Base-by-base conservation (phyloP, 2,888 invertebrate genomes). In the Drosophila formosana region DNA sequence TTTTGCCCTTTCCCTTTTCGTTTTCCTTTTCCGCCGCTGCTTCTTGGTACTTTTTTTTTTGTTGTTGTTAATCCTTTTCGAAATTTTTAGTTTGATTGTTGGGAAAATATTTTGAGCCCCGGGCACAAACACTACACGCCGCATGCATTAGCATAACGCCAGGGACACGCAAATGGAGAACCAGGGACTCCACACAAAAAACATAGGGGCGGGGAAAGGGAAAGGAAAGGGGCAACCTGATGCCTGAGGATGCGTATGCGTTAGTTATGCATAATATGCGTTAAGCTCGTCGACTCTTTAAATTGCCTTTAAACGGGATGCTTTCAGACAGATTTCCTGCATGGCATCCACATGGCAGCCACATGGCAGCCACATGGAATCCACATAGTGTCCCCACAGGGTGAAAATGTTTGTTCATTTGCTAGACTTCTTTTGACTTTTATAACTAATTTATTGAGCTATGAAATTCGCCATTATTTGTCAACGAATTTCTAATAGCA, bases 51-150 rank as follows among this genome's bases (percentile, higher is more conserved):
- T 41, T 8, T 28, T 57, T 28, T 41, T 23, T 11, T 28, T 63
- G 25, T 37, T 67, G 51, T 66, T 75, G 69, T 72, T 82, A 88
- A 84, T 87, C 82, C 85, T 75, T 87, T 77, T 83, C 60, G 68
- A 77, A 83, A 87, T 82, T 84, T 87, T 83, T 73, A 73, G 78
- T 75, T 87, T 81, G 81, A 87, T 75, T 82, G 88, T 83, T 78
- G 82, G 63, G 64, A 72, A 86, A 83, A 80, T 76, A 75, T 81
- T 68, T 76, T 58, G 83, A 83, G 83, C 70, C 71, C 65, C 66
- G 28, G 63, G 80, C 80, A 75, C 64, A 73, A 67, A 72, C 62
- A 65, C 62, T 65, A 47, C 51, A 62, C 63, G 41, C 67, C 52
- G 50, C 71, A 52, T 71, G 66, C 70, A 78, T 78, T 77, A 77